Percentiles rank a stretch among this genome's conserved stretches.
phyloP scores from a whole-genome alignment of 1,140 invertebrate species.

The Phymastichus coffea region DNA sequence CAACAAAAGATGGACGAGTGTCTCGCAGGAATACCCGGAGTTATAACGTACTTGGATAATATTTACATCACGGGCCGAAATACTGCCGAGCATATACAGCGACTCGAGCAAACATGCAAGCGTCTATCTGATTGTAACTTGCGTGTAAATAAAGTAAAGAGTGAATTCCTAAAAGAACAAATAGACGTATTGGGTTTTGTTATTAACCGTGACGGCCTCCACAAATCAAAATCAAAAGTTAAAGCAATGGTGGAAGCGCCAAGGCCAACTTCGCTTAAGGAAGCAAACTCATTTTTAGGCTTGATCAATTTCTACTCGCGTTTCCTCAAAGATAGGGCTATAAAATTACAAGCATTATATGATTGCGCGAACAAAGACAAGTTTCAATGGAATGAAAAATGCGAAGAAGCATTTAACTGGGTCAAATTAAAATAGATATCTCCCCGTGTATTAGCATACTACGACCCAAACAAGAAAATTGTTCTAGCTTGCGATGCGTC shows the following conservation, averaged over 20 bases:
- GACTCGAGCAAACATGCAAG: constrained; percentile 18
- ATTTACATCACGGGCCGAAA: constrained; percentile 25
- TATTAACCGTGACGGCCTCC: constrained; percentile 34
- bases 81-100: constrained; percentile 15
- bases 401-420: constrained; percentile 27
- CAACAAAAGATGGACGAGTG: constrained; percentile 27
- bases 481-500: constrained; percentile 47
- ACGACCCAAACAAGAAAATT: constrained; percentile 34
- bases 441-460: constrained; percentile 36
- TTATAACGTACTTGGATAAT: constrained; percentile 27
- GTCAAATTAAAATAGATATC: constrained; percentile 33
- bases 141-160: constrained; percentile 25
- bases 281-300: constrained; percentile 26
- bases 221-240: constrained; percentile 29
- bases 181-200: constrained; percentile 36
- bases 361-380: constrained; percentile 13
- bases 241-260: constrained; percentile 30
- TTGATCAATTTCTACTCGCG: constrained; percentile 30
- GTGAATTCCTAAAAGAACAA: constrained; percentile 21
- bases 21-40: constrained; percentile 14
- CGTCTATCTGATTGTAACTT: constrained; percentile 21
- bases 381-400: constrained; percentile 6
- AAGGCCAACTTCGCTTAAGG: constrained; percentile 13
- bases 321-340: constrained; percentile 22
- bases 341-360: constrained; percentile 21